Evolutionary conservation across 1,140 invertebrate species (phyloP).

Genomic region (Pseudomyrmex cubaensis): DNA sequence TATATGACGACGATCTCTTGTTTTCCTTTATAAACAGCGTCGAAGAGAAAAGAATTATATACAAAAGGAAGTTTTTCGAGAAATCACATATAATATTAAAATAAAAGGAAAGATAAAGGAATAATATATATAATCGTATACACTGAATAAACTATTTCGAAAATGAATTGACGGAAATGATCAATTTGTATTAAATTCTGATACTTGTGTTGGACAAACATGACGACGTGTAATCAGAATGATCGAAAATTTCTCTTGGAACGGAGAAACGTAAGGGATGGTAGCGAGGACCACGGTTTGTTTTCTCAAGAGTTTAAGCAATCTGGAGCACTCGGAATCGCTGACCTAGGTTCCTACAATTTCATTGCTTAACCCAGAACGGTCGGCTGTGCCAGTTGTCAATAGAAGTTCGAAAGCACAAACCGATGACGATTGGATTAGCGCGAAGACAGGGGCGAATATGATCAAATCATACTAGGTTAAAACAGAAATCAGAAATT

Average conservation of each 20-base stretch:
- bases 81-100: not conserved
- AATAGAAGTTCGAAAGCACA: slow-evolving; percentile 38
- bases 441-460: not conserved
- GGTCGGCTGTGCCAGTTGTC: slow-evolving; percentile 16
- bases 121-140: not conserved
- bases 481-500: too few species aligned
- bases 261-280: not conserved
- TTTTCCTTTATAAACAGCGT: not conserved
- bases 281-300: slow-evolving; percentile 33
- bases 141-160: too few species aligned
- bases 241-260: slow-evolving; percentile 15
- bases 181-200: slow-evolving; percentile 18
- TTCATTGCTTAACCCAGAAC: slow-evolving; percentile 38
- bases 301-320: slow-evolving; percentile 66
- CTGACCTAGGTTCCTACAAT: slow-evolving; percentile 57
- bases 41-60: not conserved
- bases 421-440: slow-evolving; percentile 42
- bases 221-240: slow-evolving; percentile 21
- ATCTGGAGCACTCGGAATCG: slow-evolving; percentile 53
- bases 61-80: slow-evolving; percentile 8
- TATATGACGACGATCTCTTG: slow-evolving; percentile 11
- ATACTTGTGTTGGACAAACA: not conserved
- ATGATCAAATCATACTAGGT: not conserved
- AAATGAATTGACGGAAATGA: slow-evolving; percentile 2
- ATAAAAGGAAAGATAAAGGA: not conserved